Evolutionary conservation across 1,140 invertebrate genomes (phyloP), one percentile per base, ranked within the genome.

Genomic region (Lanistes nyassanus): DNA sequence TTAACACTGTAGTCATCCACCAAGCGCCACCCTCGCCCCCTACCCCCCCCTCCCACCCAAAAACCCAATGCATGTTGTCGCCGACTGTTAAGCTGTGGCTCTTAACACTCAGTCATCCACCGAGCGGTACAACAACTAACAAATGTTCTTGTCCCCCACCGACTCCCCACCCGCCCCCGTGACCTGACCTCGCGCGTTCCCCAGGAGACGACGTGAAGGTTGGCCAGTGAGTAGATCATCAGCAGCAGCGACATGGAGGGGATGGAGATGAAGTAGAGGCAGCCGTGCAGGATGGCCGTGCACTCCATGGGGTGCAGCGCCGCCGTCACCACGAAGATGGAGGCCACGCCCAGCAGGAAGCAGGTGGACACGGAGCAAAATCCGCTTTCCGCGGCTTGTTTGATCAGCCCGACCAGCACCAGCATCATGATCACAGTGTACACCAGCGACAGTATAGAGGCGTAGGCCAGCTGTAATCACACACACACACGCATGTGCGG

Each of bases 221-320:
- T 98, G 84, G 95, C 95, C 0, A 97, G 89, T 0, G 95, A 95
- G 84, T 96, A 97, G 69, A 98, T 95, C 36, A 96, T 94, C 26
- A 98, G 91, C 76, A 97, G 89, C 91, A 97, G 92, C 85, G 97
- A 97, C 95, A 97, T 97, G 76, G 95, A 95, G 1, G 96, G 96
- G 65, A 97, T 95, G 19, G 95, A 95, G 21, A 98, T 92, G 85
- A 96, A 98, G 87, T 98, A 98, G 36, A 98, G 92, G 6, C 95
- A 86, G 23, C 95, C 93, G 75, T 93, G 94, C 23, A 93, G 84
- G 9, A 98, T 86, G 83, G 95, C 97, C 19, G 80, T 88, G 70
- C 94, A 92, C 88, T 97, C 96, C 85, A 94, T 80, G 23, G 76
- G 69, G 23, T 98, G 96, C 23, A 97, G 80, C 0, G 95, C 81